These are phyloP conservation scores for Pachycephus smyrnensis DNA, from an alignment of 2,888 invertebrate species.

Conservation along the genomic window DNA sequence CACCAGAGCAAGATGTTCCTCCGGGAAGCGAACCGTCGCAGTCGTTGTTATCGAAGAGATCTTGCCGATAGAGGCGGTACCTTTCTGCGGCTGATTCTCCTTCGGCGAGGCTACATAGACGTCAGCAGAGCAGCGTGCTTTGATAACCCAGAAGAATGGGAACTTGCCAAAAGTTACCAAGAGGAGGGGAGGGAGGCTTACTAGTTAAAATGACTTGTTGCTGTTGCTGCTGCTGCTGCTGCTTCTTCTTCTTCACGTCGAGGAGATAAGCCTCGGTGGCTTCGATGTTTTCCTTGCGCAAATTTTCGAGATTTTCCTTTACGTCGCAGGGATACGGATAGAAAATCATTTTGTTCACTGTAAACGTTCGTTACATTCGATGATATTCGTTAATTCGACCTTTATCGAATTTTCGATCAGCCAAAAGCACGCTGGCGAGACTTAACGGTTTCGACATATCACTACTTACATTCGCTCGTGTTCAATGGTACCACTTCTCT, in stretches of 20 bases:
- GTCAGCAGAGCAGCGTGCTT: background rate
- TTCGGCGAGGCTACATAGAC: background rate
- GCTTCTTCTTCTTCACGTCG: background rate
- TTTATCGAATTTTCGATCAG: no score
- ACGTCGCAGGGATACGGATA: slow-evolving; percentile 52
- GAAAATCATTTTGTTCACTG: slow-evolving; percentile 44
- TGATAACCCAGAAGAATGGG: background rate
- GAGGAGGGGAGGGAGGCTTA: background rate
- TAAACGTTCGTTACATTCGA: slow-evolving; percentile 11
- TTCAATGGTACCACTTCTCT: slow-evolving; percentile 34
- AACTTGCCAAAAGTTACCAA: background rate
- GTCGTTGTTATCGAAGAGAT: background rate
- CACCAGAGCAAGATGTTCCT: slow-evolving; percentile 41
- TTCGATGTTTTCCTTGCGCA: background rate
- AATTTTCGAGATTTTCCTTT: slow-evolving; percentile 1
- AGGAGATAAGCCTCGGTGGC: background rate
- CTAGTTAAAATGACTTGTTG: background rate
- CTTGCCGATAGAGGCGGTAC: background rate
- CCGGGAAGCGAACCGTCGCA: background rate
- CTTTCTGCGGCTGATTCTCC: background rate
- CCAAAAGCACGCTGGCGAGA: background rate
- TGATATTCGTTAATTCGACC: no score
- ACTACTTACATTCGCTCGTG: slow-evolving; percentile 38
- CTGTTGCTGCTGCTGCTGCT: no score
- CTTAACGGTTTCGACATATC: background rate